Conservation (phyloP, 2,113 vertebrate species). For the Menidia beryllina region DNA sequence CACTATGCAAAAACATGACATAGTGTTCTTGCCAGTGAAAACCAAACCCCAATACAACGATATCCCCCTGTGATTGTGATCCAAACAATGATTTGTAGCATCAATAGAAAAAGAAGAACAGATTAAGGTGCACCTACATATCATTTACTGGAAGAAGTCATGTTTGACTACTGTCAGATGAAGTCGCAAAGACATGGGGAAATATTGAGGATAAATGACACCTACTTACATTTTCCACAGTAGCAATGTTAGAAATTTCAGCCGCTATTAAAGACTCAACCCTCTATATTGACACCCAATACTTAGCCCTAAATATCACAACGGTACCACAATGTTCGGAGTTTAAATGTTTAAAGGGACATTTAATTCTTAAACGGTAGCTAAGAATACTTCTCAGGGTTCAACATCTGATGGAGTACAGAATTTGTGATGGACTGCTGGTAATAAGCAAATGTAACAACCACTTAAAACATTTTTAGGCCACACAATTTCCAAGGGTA, state of each 20-base stretch:
- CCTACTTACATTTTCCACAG: too few species aligned
- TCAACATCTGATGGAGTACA: background rate
- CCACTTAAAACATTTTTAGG: background rate
- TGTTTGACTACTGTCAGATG: background rate
- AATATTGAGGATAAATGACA: too few species aligned
- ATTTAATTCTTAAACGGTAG: background rate
- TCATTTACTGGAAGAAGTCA: slow-evolving; percentile 8
- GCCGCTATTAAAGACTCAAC: background rate
- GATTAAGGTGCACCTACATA: background rate
- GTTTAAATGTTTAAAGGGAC: too few species aligned
- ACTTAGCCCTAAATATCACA: background rate
- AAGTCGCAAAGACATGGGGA: too few species aligned
- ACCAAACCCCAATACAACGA: slow-evolving; percentile 37
- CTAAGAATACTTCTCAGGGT: background rate
- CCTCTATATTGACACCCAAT: too few species aligned
- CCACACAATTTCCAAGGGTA: background rate
- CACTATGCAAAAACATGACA: slow-evolving; percentile 4
- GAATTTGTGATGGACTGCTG: background rate
- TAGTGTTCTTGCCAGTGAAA: slow-evolving; percentile 34
- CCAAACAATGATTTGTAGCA: background rate
- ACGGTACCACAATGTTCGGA: too few species aligned
- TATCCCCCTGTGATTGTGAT: slow-evolving; percentile 26
- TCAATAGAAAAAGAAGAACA: background rate
- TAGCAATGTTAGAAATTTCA: too few species aligned
- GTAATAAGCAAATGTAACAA: background rate